These are phyloP conservation scores for Lucilia cuprina DNA, from an alignment of 1,140 invertebrate genomes.

Conservation along the genomic window DNA sequence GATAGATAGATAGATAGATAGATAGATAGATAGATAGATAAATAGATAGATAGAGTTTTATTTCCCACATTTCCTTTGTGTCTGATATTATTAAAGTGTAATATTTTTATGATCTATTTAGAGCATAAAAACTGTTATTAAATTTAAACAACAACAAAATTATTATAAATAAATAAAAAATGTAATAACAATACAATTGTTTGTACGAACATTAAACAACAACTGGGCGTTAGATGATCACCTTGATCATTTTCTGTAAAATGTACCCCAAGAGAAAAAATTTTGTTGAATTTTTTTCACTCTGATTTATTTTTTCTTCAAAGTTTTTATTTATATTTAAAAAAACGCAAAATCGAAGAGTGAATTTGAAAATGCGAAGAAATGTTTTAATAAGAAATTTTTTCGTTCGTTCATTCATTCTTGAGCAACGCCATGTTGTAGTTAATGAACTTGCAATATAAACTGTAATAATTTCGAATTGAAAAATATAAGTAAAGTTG, in stretches of 20 bases:
- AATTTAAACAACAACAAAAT: no score
- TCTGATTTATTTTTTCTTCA: neutral
- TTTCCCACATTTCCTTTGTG: no score
- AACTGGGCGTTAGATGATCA: neutral
- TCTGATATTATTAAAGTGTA: no score
- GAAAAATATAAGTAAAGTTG: neutral
- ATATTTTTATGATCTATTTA: no score
- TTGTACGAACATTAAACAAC: neutral
- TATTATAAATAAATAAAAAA: no score
- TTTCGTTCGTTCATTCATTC: neutral
- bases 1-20: no score
- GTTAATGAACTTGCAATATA: neutral
- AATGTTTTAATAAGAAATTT: neutral
- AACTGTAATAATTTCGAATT: neutral
- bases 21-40: no score
- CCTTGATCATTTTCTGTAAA: neutral
- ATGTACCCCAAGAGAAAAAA: neutral
- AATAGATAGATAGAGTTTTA: no score
- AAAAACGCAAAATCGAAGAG: neutral
- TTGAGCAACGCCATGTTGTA: neutral
- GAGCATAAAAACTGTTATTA: no score
- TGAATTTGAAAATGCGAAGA: neutral
- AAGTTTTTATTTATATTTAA: neutral
- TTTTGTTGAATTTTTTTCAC: neutral
- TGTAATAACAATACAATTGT: no score